Evolutionary conservation across 2,797 vertebrate species (phyloP).

Genomic region (Anas georgica): DNA sequence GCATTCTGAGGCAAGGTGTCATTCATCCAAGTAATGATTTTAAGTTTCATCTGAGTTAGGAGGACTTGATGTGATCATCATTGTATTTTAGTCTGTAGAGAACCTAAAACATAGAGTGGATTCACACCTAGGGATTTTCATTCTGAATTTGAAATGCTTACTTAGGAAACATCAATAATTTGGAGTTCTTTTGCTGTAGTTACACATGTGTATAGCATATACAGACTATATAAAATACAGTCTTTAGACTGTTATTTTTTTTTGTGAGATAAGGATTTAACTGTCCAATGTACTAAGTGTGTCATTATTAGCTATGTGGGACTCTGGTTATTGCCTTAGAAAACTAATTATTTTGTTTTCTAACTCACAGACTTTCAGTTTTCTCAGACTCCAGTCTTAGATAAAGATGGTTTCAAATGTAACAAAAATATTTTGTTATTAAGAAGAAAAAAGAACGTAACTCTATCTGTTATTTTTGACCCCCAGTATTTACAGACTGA

Average conservation of each 20-base stretch:
- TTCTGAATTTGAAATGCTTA: not conserved
- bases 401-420: not conserved
- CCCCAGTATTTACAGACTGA: not conserved
- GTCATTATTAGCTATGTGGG: not conserved
- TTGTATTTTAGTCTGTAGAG: not conserved
- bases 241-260: not conserved
- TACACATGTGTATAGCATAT: not conserved
- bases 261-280: conserved; percentile 9
- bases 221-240: not conserved
- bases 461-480: not conserved
- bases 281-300: not conserved
- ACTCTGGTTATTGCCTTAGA: conserved; percentile 12
- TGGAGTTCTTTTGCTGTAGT: not conserved
- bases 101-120: not conserved
- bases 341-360: conserved; percentile 32
- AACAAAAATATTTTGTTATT: not conserved
- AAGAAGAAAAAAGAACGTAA: not conserved
- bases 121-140: not conserved
- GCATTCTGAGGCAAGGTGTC: not conserved
- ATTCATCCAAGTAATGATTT: not conserved
- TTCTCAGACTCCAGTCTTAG: not conserved
- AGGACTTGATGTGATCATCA: not conserved
- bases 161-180: not conserved
- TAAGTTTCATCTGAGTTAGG: not conserved
- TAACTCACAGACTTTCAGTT: not conserved